Conservation (phyloP, 2,797 vertebrate species). For the Distichodus sexfasciatus region DNA sequence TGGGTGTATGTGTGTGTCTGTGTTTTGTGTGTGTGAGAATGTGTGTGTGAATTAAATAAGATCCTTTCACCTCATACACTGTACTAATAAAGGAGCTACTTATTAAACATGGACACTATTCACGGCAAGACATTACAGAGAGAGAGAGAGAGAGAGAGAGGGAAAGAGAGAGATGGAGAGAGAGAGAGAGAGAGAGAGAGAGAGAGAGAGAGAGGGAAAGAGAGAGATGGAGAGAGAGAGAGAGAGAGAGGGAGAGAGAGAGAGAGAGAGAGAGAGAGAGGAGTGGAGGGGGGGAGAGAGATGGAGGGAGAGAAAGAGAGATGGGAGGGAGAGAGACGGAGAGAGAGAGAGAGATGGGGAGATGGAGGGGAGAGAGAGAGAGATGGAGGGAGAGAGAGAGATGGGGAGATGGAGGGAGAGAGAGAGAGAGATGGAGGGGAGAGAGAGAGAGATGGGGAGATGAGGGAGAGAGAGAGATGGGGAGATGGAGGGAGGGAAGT, state of each 20-base stretch:
- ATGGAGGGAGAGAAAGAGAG: neutral
- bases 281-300: neutral
- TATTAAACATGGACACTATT: constrained; percentile 76
- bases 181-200: neutral
- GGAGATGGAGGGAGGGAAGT: no score
- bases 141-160: neutral
- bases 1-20: neutral
- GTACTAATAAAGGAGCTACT: constrained; percentile 71
- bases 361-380: no score
- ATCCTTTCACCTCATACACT: constrained; percentile 63
- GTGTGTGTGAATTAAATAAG: constrained; percentile 26
- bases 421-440: no score
- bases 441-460: no score
- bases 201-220: neutral
- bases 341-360: no score
- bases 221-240: neutral
- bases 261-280: neutral
- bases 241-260: neutral
- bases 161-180: neutral
- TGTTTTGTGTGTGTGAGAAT: no score
- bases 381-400: no score
- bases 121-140: neutral
- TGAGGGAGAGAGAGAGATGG: no score
- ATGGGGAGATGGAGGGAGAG: no score
- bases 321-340: no score